Base-by-base conservation (phyloP, 1,140 invertebrate species). In the Galleria mellonella region DNA sequence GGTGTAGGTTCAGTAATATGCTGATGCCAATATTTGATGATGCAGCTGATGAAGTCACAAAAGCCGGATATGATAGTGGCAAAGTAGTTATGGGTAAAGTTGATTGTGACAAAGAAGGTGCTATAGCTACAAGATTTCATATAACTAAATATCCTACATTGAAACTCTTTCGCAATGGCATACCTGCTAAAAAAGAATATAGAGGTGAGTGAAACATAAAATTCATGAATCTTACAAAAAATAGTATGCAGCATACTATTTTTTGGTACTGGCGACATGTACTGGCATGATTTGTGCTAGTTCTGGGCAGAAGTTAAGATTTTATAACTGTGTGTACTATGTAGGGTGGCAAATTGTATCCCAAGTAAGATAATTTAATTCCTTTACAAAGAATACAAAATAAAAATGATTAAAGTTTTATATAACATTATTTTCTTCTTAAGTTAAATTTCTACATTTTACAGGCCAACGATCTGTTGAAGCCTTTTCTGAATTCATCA, bases 141-240 rank as follows among this genome's bases (percentile, higher is more conserved):
- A 98, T 99, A 33, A 94, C 92, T 9, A 99, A 99, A 88, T 99
- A 99, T 88, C 98, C 98, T 13, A 99, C 98, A 9, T 83, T 99
- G 28, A 99, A 99, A 87, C 84, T 99, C 11, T 94, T 99, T 66
- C 90, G 96, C 23, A 98, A 98, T 91, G 98, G 98, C 0, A 91
- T 97, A 65, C 90, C 96, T 6, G 90, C 93, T 0, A 99, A 99
- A 84, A 91, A 94, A 65, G 98, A 99, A 85, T 99, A 99, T 67
- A 90, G 98, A 69, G 97, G 86, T 87, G 64, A 60, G 50, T 28
- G 9, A 7, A 43, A 43, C 12, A 32, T 14, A 17, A 33, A 43
- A 14, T 32, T 33, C 9, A 32, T 13, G 29, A 31, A 32, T 32
- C 17, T 11, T 32, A 2, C 23, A 47, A 40, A 6, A 35, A 27